phyloP scores from a whole-genome alignment of 2,888 invertebrate species.

The Hydroisotoma schaefferi region DNA sequence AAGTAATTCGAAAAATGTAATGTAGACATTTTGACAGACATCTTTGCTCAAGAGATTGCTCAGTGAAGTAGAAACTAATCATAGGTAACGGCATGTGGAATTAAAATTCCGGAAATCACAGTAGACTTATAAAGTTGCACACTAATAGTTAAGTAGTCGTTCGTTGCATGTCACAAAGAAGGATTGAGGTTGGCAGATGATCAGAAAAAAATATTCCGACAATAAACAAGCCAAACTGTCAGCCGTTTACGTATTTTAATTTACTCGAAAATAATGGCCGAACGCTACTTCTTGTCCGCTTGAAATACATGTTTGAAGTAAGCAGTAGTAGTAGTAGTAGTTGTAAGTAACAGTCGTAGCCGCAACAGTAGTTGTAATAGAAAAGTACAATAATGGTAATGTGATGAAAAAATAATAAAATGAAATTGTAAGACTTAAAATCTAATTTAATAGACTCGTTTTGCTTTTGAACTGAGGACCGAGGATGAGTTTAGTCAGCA shows the following conservation, averaged over 20 bases:
- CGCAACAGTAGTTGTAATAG: too few relatives aligned
- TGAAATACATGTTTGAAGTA: too few relatives aligned
- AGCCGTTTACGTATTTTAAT: conserved; percentile 7
- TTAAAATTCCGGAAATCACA: conserved; percentile 13
- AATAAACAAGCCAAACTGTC: conserved; percentile 4
- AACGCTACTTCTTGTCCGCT: too few relatives aligned
- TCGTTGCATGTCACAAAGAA: neutral
- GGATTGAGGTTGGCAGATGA: conserved; percentile 1
- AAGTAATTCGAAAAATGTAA: too few relatives aligned
- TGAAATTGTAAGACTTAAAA: neutral
- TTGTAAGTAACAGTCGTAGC: too few relatives aligned
- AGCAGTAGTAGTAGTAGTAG: too few relatives aligned
- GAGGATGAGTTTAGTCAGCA: too few relatives aligned
- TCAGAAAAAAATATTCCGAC: conserved; percentile 9
- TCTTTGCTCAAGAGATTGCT: too few relatives aligned
- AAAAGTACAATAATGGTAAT: too few relatives aligned
- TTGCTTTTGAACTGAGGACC: too few relatives aligned
- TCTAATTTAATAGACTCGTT: conserved; percentile 8
- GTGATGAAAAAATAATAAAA: too few relatives aligned
- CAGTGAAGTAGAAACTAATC: conserved; percentile 2
- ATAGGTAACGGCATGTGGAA: conserved; percentile 8
- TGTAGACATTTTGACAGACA: too few relatives aligned
- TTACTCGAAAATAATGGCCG: neutral
- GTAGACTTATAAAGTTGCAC: neutral
- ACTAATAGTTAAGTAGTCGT: neutral